These are phyloP conservation scores for Pinna nobilis DNA, from an alignment of 1,140 invertebrate species.

Conservation along the genomic window DNA sequence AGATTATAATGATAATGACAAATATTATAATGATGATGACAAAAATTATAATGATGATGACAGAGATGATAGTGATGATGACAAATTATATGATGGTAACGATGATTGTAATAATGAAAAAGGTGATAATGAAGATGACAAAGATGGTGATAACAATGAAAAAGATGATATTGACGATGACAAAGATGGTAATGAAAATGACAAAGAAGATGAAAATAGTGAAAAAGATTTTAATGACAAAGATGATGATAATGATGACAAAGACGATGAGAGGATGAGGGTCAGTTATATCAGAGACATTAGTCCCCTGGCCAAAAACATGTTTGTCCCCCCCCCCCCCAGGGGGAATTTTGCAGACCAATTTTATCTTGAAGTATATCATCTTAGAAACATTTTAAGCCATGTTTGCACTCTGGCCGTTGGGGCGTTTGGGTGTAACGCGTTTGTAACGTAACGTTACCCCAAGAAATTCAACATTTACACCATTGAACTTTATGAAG, in stretches of 20 bases:
- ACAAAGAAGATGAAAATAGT: not conserved
- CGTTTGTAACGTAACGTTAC: too few species aligned
- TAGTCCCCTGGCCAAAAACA: too few species aligned
- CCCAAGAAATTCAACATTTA: too few species aligned
- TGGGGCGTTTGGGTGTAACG: too few species aligned
- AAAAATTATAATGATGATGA: slow-evolving; percentile 7
- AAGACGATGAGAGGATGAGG: not conserved
- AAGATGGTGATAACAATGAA: not conserved
- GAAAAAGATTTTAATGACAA: not conserved
- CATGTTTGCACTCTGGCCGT: too few species aligned
- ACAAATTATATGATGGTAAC: not conserved
- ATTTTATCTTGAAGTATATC: too few species aligned
- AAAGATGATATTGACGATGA: not conserved
- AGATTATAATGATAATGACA: slow-evolving; percentile 22
- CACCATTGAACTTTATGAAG: too few species aligned
- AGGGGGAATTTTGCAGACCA: too few species aligned
- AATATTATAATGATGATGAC: slow-evolving; percentile 24
- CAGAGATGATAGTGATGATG: not conserved
- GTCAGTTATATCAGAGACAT: too few species aligned
- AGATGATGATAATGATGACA: too few species aligned
- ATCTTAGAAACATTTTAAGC: too few species aligned
- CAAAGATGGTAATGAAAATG: not conserved
- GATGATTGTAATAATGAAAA: slow-evolving; percentile 8
- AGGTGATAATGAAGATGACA: slow-evolving; percentile 4
- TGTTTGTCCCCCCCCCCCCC: too few species aligned